Evolutionary conservation across 2,888 invertebrate genomes (phyloP).

Genomic region (Stenurella melanura): DNA sequence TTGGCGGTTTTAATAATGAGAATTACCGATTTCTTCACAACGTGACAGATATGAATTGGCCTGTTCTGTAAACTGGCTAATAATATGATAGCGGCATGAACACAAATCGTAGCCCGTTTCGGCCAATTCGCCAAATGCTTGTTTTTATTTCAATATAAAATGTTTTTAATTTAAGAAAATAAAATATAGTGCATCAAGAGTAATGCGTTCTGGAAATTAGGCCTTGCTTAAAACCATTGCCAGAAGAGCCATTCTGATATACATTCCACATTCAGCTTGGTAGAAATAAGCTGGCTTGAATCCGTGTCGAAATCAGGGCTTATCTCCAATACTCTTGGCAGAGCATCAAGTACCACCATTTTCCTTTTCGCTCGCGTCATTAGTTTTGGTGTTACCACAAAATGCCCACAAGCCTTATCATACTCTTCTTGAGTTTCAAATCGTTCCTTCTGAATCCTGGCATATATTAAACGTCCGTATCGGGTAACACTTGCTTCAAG

Average conservation of each 20-base stretch:
- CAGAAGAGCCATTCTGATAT: slow-evolving; percentile 97
- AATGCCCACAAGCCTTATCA: slow-evolving; percentile 89
- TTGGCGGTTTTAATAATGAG: too few relatives aligned
- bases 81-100: too few relatives aligned
- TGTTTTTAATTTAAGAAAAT: not conserved
- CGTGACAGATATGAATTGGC: too few relatives aligned
- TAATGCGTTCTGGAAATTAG: slow-evolving; percentile 55
- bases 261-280: slow-evolving; percentile 98
- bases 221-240: slow-evolving; percentile 88
- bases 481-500: slow-evolving; percentile 90
- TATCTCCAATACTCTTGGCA: slow-evolving; percentile 96
- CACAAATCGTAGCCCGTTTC: too few relatives aligned
- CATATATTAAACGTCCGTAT: slow-evolving; percentile 98
- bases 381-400: slow-evolving; percentile 93
- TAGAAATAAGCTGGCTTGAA: slow-evolving; percentile 98
- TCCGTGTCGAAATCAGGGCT: slow-evolving; percentile 96
- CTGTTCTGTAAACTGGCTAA: too few relatives aligned
- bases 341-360: slow-evolving; percentile 98
- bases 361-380: slow-evolving; percentile 96
- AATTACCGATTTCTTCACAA: too few relatives aligned
- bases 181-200: not conserved
- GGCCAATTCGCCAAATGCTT: too few relatives aligned
- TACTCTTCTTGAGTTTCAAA: slow-evolving; percentile 91
- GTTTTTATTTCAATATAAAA: too few relatives aligned
- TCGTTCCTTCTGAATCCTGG: slow-evolving; percentile 96